Base-by-base conservation (phyloP, 2,113 vertebrate species). In the Sorex araneus region DNA sequence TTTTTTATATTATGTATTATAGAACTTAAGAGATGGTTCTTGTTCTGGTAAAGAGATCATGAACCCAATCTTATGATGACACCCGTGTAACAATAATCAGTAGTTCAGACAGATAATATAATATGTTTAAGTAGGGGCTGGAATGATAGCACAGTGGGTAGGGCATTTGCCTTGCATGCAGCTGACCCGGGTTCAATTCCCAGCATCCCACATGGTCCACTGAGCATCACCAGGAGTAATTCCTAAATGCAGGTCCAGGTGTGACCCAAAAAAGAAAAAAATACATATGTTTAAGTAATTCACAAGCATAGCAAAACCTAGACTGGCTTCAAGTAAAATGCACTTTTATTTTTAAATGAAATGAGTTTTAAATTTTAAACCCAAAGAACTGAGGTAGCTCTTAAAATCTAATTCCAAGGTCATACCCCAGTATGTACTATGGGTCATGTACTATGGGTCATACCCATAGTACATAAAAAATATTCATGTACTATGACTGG, bases 241-340 rank as follows among this genome's bases (percentile, higher is more conserved):
- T n/a, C n/a, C n/a, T n/a, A n/a, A n/a, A n/a, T n/a, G n/a, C n/a
- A n/a, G n/a, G n/a, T n/a, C n/a, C n/a, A n/a, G n/a, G n/a, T n/a
- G n/a, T n/a, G n/a, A n/a, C n/a, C n/a, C n/a, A n/a, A n/a, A n/a
- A n/a, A n/a, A n/a, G n/a, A n/a, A n/a, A n/a, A n/a, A n/a, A n/a
- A n/a, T n/a, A n/a, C n/a, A 30, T 78, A 6, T 30, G 23, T 82
- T 23, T 45, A 34, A 84, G 12, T n/a, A 66, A 57, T 2, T 63
- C 18, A n/a, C 85, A 63, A 67, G 15, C 18, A 66, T 90, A 85
- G 36, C 71, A 79, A 60, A 94, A 87, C 13, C n/a, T 63, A 81
- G 16, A 43, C 18, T 40, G 6, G 8, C 73, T 88, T 43, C 67
- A 54, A 64, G 30, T 30, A 91, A 63, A 75, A 60, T 36, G 1